These are phyloP conservation scores for Drosophila sp. DNA, from an alignment of 1,140 invertebrate genomes.

Conservation along the genomic window DNA sequence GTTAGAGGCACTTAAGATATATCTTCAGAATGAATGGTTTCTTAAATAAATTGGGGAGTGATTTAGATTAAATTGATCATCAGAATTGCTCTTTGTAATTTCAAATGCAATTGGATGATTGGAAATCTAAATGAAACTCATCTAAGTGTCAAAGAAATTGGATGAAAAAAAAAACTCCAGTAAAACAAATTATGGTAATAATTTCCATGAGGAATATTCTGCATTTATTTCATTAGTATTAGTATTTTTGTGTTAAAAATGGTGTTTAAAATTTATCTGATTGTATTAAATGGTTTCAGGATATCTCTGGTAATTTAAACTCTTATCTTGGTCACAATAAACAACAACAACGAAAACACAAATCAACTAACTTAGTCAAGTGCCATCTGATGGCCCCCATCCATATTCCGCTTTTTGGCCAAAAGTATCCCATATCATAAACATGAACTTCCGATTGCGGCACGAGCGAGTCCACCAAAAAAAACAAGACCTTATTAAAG, in stretches of 20 bases:
- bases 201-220: too few species aligned
- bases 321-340: slow-evolving; percentile 2
- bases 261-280: not conserved
- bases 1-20: slow-evolving; percentile 33
- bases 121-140: not conserved
- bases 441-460: slow-evolving; percentile 72
- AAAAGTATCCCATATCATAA: slow-evolving; percentile 60
- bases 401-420: slow-evolving; percentile 4
- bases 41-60: slow-evolving; percentile 36
- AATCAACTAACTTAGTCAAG: slow-evolving; percentile 1
- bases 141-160: not conserved
- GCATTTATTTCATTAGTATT: too few species aligned
- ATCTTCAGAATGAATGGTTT: slow-evolving; percentile 34
- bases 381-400: slow-evolving; percentile 52
- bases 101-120: not conserved
- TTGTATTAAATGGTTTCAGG: not conserved
- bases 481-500: slow-evolving; percentile 38
- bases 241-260: too few species aligned
- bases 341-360: not conserved
- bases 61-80: slow-evolving; percentile 8
- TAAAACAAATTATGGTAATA: too few species aligned
- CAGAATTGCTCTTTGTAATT: not conserved
- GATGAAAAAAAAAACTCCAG: too few species aligned
- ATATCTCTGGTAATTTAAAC: not conserved
- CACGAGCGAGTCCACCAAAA: slow-evolving; percentile 63